These are phyloP conservation scores for Solea senegalensis DNA, from an alignment of 2,113 vertebrate species.

Conservation along the genomic window DNA sequence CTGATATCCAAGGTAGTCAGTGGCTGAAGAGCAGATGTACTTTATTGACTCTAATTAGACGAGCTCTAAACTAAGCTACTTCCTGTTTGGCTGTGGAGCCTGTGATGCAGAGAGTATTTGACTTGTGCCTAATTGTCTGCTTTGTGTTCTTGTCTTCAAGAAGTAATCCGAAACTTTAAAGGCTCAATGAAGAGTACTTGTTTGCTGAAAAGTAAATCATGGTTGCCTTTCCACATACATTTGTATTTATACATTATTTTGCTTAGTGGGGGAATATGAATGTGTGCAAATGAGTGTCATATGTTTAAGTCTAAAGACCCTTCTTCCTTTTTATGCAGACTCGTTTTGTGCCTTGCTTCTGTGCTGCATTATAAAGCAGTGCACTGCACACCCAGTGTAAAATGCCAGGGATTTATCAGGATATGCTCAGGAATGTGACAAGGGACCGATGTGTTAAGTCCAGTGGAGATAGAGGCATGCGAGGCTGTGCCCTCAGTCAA, in stretches of 20 bases:
- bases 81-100: no score
- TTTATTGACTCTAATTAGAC: no score
- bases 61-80: no score
- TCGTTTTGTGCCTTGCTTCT: neutral
- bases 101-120: neutral
- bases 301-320: neutral
- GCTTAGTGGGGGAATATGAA: neutral
- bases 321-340: neutral
- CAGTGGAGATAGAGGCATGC: conserved; percentile 36
- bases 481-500: neutral
- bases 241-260: no score
- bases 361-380: conserved; percentile 20
- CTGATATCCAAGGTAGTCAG: no score
- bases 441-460: conserved; percentile 52
- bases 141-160: no score
- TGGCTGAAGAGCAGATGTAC: no score
- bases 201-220: no score
- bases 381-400: conserved; percentile 27
- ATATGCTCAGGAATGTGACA: conserved; percentile 69
- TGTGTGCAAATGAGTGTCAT: neutral
- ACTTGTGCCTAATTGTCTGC: no score
- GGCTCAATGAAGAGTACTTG: no score
- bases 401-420: conserved; percentile 66
- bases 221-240: no score
- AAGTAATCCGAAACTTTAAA: no score